Conservation (phyloP, 2,113 vertebrate genomes). For the Taxidea taxus region DNA sequence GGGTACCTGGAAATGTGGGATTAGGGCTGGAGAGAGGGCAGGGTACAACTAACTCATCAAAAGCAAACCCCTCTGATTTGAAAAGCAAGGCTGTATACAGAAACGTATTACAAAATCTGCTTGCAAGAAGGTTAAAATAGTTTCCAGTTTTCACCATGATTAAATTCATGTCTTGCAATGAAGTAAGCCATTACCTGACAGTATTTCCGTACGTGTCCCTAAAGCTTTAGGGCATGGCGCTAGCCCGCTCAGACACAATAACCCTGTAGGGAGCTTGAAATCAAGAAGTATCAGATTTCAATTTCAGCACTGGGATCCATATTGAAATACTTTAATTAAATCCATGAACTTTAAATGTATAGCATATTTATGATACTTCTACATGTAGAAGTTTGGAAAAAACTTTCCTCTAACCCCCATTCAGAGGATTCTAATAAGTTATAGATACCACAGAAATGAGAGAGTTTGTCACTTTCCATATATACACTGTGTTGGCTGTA, state of each 20-base stretch:
- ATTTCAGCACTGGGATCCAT: background rate
- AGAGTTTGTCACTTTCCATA: constrained; percentile 28
- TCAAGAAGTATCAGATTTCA: background rate
- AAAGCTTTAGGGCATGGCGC: background rate
- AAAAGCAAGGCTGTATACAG: background rate
- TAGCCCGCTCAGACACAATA: background rate
- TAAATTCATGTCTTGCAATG: background rate
- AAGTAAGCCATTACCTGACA: background rate
- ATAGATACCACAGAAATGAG: constrained; percentile 11
- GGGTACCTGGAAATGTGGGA: background rate
- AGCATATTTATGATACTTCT: background rate
- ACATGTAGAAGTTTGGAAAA: constrained; percentile 6
- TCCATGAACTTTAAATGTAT: background rate
- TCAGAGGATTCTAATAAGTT: constrained; percentile 63
- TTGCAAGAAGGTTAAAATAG: background rate
- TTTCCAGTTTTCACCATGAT: background rate
- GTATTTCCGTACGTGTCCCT: background rate
- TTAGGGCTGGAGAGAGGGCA: background rate
- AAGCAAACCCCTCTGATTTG: background rate
- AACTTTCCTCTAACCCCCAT: constrained; percentile 25
- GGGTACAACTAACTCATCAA: background rate
- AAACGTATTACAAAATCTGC: background rate
- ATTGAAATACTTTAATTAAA: background rate
- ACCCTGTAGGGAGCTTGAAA: background rate
- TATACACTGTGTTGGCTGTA: constrained; percentile 78